Evolutionary conservation across 1,140 invertebrate species (phyloP).

Genomic region (Heliothis subflexa): DNA sequence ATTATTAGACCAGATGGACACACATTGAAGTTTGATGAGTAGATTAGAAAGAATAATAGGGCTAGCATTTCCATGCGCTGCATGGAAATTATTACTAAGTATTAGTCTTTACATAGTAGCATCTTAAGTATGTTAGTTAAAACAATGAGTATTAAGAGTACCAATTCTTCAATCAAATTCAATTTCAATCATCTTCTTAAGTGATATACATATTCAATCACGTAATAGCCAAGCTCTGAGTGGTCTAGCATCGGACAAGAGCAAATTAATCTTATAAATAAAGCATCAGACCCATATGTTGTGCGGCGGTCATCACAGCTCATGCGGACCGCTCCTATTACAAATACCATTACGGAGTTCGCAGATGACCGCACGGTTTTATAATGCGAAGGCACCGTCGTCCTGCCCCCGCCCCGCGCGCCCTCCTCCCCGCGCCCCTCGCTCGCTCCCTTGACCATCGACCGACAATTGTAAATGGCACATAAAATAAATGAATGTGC

Average conservation of each 20-base stretch:
- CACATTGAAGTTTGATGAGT: no score
- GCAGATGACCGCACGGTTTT: constrained; percentile 87
- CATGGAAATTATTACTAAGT: no score
- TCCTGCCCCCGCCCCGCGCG: constrained; percentile 58
- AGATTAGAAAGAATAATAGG: no score
- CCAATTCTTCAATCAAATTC: background rate
- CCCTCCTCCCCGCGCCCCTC: constrained; percentile 63
- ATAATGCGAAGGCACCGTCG: constrained; percentile 84
- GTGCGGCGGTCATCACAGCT: constrained; percentile 63
- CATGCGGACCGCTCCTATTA: constrained; percentile 78
- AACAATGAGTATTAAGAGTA: no score
- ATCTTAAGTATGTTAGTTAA: no score
- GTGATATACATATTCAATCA: constrained; percentile 43
- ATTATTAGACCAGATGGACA: background rate
- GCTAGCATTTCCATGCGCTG: no score
- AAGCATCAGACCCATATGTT: constrained; percentile 72
- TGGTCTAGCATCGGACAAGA: constrained; percentile 51
- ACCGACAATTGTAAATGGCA: constrained; percentile 88
- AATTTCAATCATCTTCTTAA: constrained; percentile 14
- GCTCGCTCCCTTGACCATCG: constrained; percentile 86
- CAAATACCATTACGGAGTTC: constrained; percentile 82
- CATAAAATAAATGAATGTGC: constrained; percentile 88
- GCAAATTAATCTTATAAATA: constrained; percentile 77
- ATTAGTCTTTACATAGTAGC: no score
- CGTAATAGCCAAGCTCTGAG: constrained; percentile 29